These are phyloP conservation scores for Cynocephalus volans DNA, from an alignment of 2,113 vertebrate species.

Conservation along the genomic window DNA sequence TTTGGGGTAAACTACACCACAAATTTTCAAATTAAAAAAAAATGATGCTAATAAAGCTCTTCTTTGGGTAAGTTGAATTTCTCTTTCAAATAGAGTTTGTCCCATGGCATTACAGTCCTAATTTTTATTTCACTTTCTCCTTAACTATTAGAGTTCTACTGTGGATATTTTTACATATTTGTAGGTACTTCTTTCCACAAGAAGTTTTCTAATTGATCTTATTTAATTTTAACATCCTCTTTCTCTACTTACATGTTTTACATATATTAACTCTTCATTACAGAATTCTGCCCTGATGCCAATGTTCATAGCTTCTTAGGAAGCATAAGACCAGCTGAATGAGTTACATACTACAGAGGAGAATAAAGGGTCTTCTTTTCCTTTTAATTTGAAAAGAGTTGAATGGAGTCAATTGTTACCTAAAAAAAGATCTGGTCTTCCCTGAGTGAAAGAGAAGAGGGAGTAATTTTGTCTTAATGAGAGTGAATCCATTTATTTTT, in stretches of 20 bases:
- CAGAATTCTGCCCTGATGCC: neutral
- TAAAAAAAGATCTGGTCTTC: slow-evolving; percentile 1
- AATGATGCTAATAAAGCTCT: neutral
- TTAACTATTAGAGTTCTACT: slow-evolving; percentile 19
- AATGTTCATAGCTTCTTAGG: neutral
- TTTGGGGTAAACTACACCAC: neutral
- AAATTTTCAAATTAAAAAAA: neutral
- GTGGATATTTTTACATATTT: neutral
- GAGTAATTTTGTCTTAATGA: neutral
- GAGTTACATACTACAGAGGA: neutral
- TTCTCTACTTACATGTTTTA: neutral
- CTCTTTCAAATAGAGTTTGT: slow-evolving; percentile 2
- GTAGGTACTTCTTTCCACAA: neutral
- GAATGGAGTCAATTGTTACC: slow-evolving; percentile 20
- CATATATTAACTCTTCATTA: neutral
- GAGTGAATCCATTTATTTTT: slow-evolving; percentile 28
- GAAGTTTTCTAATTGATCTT: neutral
- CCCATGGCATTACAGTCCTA: neutral
- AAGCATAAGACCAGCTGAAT: neutral
- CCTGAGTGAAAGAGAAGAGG: neutral
- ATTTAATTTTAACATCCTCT: neutral
- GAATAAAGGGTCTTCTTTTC: neutral
- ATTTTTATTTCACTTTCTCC: neutral
- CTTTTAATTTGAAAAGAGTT: slow-evolving; percentile 34
- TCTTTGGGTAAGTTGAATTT: neutral